Conservation (phyloP, 2,797 vertebrate species). For the Dryobates pubescens region DNA sequence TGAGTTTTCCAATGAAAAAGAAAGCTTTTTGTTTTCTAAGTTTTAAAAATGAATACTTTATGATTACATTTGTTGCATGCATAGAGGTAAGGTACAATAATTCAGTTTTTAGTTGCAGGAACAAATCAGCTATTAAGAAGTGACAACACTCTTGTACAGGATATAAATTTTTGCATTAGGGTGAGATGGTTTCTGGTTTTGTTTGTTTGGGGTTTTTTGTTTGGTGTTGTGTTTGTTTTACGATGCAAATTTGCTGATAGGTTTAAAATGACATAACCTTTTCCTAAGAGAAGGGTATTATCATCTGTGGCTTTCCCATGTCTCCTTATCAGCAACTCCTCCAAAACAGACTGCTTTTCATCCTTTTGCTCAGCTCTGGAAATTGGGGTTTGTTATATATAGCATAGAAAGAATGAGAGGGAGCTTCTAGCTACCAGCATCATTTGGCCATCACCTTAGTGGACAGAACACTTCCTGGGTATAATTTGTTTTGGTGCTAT, state of each 20-base stretch:
- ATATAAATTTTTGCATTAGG: neutral
- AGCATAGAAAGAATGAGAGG: neutral
- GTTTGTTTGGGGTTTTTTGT: too few species aligned
- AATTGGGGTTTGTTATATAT: neutral
- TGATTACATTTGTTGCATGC: fast-evolving
- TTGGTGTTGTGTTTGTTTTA: neutral
- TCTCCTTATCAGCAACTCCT: neutral
- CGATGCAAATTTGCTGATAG: neutral
- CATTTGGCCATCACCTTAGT: neutral
- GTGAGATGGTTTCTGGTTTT: neutral
- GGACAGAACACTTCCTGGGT: neutral
- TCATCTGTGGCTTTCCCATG: neutral
- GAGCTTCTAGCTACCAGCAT: neutral
- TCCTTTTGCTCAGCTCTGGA: neutral
- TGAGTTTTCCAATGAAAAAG: neutral
- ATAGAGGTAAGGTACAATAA: neutral
- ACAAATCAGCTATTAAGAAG: neutral
- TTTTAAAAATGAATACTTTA: neutral
- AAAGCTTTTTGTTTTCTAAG: fast-evolving
- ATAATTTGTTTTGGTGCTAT: neutral
- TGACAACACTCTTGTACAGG: neutral
- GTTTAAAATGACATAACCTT: neutral
- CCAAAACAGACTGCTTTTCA: neutral
- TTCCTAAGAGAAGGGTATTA: neutral
- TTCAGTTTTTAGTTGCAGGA: neutral